phyloP scores from a whole-genome alignment of 37 sponge, comb jelly and placozoan genomes.

The Hexactinellida sp. region DNA sequence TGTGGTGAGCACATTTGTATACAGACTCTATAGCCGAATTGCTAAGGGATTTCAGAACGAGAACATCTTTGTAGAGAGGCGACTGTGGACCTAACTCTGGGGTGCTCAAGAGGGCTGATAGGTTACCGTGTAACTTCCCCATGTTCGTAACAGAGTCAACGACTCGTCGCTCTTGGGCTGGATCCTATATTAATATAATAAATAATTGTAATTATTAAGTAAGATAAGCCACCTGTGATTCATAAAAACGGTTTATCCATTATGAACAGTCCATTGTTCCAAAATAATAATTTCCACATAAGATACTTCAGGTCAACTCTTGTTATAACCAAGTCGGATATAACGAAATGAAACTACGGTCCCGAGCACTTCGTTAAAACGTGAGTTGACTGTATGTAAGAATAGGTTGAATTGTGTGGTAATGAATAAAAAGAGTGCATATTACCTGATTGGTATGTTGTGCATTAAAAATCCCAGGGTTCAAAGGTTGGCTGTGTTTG shows the following conservation, averaged over 20 bases:
- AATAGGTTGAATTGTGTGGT: too few species aligned
- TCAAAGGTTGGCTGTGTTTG: neutral
- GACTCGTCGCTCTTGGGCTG: neutral
- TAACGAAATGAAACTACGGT: too few species aligned
- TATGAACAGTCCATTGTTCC: too few species aligned
- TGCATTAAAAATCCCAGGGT: neutral
- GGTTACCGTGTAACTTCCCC: neutral
- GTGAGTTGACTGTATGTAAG: neutral
- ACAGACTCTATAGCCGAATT: constrained; percentile 1
- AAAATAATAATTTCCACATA: too few species aligned
- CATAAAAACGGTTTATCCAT: too few species aligned
- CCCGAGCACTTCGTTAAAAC: neutral
- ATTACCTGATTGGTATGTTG: neutral
- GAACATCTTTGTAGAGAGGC: constrained; percentile 14
- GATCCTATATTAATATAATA: neutral
- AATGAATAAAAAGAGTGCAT: too few species aligned
- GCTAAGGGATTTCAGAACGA: neutral
- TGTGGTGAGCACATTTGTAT: neutral
- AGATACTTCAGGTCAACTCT: too few species aligned
- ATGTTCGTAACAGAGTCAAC: neutral
- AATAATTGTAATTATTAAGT: too few species aligned
- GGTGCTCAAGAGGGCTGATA: neutral
- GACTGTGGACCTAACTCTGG: neutral
- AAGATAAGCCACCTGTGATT: too few species aligned
- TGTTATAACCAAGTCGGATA: too few species aligned